These are phyloP conservation scores for Glaucidium brasilianum DNA, from an alignment of 2,113 vertebrate species.

Conservation along the genomic window DNA sequence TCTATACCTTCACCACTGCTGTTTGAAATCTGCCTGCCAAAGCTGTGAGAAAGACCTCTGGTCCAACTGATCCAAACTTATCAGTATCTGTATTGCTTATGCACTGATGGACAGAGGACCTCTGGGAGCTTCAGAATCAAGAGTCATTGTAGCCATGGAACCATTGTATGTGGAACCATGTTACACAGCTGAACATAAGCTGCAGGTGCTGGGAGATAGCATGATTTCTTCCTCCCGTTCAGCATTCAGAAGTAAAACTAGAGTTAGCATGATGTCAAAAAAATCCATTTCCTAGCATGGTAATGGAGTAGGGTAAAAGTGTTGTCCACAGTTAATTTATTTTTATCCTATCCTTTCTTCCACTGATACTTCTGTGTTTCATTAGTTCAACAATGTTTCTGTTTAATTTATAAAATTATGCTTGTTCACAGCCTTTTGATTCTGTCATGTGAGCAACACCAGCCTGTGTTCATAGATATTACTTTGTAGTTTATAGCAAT, in stretches of 20 bases:
- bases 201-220: not conserved
- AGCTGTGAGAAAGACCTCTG: not conserved
- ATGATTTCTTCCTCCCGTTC: not conserved
- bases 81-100: not conserved
- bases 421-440: not conserved
- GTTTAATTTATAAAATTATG: not conserved
- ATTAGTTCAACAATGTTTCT: not conserved
- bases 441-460: not conserved
- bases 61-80: not conserved
- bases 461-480: not conserved
- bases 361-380: not conserved
- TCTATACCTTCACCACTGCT: not conserved
- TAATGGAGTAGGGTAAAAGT: not conserved
- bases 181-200: not conserved
- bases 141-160: not conserved
- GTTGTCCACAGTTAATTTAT: not conserved
- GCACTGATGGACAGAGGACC: not conserved
- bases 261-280: not conserved
- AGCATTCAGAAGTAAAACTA: not conserved
- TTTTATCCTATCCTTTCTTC: not conserved
- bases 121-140: not conserved
- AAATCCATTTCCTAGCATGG: not conserved
- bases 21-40: not conserved
- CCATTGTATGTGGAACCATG: not conserved
- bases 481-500: not conserved